A percentile compares a stretch with the other conserved stretches of the same genome.
These are phyloP conservation scores for Allacma fusca DNA, from an alignment of 2,888 invertebrate species.

Conservation along the genomic window DNA sequence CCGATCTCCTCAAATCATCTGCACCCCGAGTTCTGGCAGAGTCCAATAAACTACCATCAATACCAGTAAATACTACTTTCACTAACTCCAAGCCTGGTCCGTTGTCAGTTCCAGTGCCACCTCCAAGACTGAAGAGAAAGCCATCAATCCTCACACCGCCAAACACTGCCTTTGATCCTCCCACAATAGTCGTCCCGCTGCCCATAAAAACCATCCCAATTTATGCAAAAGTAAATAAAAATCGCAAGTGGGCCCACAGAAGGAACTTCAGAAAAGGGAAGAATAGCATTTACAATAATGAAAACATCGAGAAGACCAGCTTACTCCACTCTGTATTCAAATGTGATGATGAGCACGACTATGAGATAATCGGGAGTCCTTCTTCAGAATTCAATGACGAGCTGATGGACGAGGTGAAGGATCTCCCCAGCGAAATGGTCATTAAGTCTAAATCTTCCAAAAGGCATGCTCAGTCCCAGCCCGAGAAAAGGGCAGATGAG, in stretches of 20 bases:
- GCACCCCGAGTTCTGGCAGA: neutral
- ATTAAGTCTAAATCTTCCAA: too few relatives aligned
- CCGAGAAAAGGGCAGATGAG: neutral
- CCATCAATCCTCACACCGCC: neutral
- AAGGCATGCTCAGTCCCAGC: too few relatives aligned
- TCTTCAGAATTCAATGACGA: neutral
- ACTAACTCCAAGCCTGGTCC: neutral
- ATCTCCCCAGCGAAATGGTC: neutral
- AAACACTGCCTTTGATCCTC: neutral
- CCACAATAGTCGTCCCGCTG: neutral
- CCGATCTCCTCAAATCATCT: too few relatives aligned
- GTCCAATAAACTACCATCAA: neutral
- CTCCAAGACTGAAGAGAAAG: slow-evolving; percentile 28
- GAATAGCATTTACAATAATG: neutral
- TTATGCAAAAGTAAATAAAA: slow-evolving; percentile 30
- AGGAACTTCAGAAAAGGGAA: neutral
- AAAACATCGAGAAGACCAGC: slow-evolving; percentile 33
- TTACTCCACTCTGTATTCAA: neutral
- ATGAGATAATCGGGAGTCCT: neutral
- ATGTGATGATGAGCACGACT: neutral
- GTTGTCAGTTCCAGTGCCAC: neutral
- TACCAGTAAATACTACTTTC: neutral
- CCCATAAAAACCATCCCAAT: neutral
- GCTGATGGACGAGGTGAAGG: neutral
- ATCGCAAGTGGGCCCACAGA: neutral